A percentile compares a stretch with the other conserved stretches of the same genome.
Conservation (phyloP, 2,888 invertebrate genomes). For the Sericinus montela region DNA sequence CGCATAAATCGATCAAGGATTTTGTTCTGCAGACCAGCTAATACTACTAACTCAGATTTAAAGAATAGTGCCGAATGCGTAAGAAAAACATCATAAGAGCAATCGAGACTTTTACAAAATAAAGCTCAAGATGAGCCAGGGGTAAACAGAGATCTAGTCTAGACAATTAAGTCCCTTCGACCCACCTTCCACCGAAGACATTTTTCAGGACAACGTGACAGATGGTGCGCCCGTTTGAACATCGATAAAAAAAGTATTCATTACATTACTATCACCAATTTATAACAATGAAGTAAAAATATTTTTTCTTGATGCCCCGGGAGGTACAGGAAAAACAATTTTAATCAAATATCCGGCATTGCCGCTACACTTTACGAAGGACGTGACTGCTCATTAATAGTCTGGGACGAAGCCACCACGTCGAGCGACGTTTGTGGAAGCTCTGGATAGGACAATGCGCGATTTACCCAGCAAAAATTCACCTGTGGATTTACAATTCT, state of each 20-base stretch:
- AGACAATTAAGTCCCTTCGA: too few relatives aligned
- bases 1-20: not conserved
- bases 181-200: too few relatives aligned
- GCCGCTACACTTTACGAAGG: not conserved
- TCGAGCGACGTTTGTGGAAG: not conserved
- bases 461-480: not conserved
- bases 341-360: not conserved
- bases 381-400: not conserved
- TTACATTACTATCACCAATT: not conserved
- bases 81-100: not conserved
- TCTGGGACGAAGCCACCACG: slow-evolving; percentile 25
- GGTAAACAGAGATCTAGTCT: too few relatives aligned
- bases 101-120: not conserved
- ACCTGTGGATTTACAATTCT: not conserved
- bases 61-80: not conserved
- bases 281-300: not conserved
- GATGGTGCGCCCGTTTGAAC: too few relatives aligned
- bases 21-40: not conserved
- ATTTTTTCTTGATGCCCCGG: not conserved
- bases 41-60: not conserved
- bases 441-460: not conserved
- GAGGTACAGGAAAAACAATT: not conserved
- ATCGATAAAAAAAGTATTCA: not conserved
- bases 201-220: too few relatives aligned
- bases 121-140: not conserved